phyloP scores from a whole-genome alignment of 2,797 vertebrate genomes.

The Myotis planiceps region DNA sequence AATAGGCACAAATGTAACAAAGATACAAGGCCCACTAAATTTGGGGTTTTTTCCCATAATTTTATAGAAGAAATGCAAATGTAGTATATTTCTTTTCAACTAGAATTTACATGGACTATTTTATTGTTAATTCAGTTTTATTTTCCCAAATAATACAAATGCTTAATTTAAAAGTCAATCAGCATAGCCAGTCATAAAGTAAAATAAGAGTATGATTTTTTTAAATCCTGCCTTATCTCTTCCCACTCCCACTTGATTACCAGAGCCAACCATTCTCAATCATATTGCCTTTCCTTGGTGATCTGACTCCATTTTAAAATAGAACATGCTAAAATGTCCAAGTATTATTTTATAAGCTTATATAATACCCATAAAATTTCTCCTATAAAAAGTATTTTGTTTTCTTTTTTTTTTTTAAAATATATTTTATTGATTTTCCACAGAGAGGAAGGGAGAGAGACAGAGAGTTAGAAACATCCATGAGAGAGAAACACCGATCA shows the following conservation, averaged over 20 bases:
- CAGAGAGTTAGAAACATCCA: too few species aligned
- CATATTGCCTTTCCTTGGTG: neutral
- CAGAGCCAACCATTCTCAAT: neutral
- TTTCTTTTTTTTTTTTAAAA: too few species aligned
- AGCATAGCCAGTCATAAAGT: neutral
- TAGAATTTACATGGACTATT: neutral
- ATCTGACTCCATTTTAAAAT: neutral
- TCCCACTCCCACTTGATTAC: neutral
- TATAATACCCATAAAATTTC: neutral
- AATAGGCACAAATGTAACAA: neutral
- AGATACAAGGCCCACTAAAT: neutral
- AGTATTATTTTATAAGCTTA: neutral
- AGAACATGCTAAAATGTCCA: neutral
- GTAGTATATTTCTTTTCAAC: neutral
- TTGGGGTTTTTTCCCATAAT: neutral
- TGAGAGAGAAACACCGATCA: too few species aligned
- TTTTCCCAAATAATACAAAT: neutral
- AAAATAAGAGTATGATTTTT: neutral
- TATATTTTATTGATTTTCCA: too few species aligned
- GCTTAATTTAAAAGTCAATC: neutral
- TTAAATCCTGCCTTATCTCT: neutral
- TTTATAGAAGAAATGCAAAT: neutral
- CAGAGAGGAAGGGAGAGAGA: too few species aligned
- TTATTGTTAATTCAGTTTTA: neutral
- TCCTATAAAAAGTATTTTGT: neutral